Base-by-base conservation (phyloP, 2,888 invertebrate genomes). In the Drosophila nr. perissopoda region DNA sequence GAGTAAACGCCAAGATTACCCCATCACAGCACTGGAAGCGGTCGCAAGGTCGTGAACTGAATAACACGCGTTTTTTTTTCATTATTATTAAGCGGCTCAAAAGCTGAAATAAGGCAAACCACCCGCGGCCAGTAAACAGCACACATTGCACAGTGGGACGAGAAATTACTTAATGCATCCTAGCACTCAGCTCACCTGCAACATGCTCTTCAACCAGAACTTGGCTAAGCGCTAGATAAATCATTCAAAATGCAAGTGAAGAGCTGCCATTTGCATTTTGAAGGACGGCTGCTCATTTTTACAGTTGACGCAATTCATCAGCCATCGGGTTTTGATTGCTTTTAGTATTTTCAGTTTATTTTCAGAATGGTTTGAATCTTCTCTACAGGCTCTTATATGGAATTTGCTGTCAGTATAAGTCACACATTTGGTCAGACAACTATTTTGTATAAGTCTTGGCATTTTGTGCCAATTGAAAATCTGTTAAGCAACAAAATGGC, bases 61-160 rank as follows among this genome's bases (percentile, higher is more conserved):
- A 80, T 69, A 76, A 61, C 81, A 68, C 64, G 40, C 36, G 42
- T 21, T n/a, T 62, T 48, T 18, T 70, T 42, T 51, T 18, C 67
- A 40, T 69, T 81, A 38, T 76, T 76, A 78, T 74, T 74, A 71
- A 83, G 83, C 70, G 69, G 72, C 48, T 78, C 64, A 76, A 82
- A 83, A 76, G 70, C 70, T 73, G 67, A 74, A 76, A 78, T 69
- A 78, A 73, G 53, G 54, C 67, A 80, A 73, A 76, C 38, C 70
- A 70, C 82, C 84, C 69, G 67, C 74, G 84, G 82, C 73, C 69
- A 76, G 80, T 64, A 75, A 77, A 76, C 77, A 78, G 51, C 36
- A 34, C 61, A 56, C 33, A 25, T 25, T 25, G 63, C 80, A 78
- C 71, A 75, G 76, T 77, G 79, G 62, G 25, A 48, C 54, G 56